Evolutionary conservation across 1,140 invertebrate genomes (phyloP), one percentile per base, ranked within the genome.

Genomic region (Bombus picipes): DNA sequence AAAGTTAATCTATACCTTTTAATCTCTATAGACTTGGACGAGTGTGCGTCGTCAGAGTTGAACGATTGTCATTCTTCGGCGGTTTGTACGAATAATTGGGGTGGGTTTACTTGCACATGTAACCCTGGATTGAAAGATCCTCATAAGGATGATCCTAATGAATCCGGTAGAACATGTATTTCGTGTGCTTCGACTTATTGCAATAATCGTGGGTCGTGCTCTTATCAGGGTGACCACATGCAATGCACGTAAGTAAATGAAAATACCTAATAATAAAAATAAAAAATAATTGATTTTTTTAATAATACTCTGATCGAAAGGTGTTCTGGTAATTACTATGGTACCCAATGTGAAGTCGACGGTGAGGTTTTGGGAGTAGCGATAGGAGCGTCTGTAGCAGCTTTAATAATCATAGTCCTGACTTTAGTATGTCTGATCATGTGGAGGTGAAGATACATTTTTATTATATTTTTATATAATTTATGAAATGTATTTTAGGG

Each of bases 1-100:
- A n/a, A 3, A 68, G 1, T 68, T 18, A 22, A 37, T 28, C 37
- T 22, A 25, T 70, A 25, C 13, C 34, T 22, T 53, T 39, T 15
- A 3, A 18, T 39, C 39, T 87, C 89, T 95, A 34, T 92, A 98
- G 98, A 99, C 95, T 93, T 99, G 77, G 98, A 99, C 92, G 98
- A 99, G 94, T 99, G 98, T 91, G 96, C 97, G 0, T 97, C 97
- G 1, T 93, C 96, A 15, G 98, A 99, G 75, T 94, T 99, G 18
- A 98, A 99, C 93, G 99, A 99, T 93, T 99, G 99, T 91, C 97
- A 98, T 88, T 96, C 97, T 18, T 96, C 97, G 75, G 98, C 98
- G 0, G 96, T 95, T 3, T 99, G 99, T 94, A 97, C 97, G 53
- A 99, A 99, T 93, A 97, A 96, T 1, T 98, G 98, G 96, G 99